These are phyloP conservation scores for Chelonus formosanus DNA, from an alignment of 2,888 invertebrate genomes.

Conservation along the genomic window DNA sequence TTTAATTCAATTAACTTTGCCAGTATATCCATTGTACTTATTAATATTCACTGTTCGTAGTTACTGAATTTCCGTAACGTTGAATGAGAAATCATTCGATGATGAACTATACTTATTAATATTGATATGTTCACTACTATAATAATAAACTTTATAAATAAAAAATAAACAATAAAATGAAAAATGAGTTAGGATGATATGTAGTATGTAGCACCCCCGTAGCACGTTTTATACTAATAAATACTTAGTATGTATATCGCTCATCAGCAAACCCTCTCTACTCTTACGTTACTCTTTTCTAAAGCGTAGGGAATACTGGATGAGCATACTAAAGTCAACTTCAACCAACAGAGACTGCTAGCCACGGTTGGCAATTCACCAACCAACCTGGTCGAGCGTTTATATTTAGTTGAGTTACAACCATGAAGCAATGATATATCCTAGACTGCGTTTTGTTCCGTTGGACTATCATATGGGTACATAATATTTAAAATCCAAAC, in stretches of 20 bases:
- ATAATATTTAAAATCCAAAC: too few species aligned
- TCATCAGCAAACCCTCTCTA: neutral
- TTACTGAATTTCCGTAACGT: too few species aligned
- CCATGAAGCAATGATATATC: constrained; percentile 33
- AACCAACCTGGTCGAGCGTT: constrained; percentile 54
- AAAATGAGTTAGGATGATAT: neutral
- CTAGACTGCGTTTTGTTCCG: neutral
- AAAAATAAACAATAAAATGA: neutral
- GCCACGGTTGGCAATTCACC: constrained; percentile 56
- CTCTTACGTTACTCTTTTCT: too few species aligned
- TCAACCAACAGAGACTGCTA: constrained; percentile 44
- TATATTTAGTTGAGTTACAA: constrained; percentile 41
- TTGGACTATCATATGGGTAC: too few species aligned
- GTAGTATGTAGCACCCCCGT: neutral
- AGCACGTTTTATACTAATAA: neutral
- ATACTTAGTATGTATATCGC: neutral
- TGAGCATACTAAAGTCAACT: constrained; percentile 33
- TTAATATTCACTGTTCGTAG: neutral
- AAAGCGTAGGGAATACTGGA: constrained; percentile 37
- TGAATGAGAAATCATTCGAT: too few species aligned
- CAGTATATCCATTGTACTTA: constrained; percentile 27
- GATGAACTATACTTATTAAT: too few species aligned
- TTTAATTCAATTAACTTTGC: constrained; percentile 25
- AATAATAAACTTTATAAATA: too few species aligned
- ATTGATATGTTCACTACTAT: too few species aligned